phyloP scores from a whole-genome alignment of 1,140 invertebrate species.

The Geopemphigus sp. region DNA sequence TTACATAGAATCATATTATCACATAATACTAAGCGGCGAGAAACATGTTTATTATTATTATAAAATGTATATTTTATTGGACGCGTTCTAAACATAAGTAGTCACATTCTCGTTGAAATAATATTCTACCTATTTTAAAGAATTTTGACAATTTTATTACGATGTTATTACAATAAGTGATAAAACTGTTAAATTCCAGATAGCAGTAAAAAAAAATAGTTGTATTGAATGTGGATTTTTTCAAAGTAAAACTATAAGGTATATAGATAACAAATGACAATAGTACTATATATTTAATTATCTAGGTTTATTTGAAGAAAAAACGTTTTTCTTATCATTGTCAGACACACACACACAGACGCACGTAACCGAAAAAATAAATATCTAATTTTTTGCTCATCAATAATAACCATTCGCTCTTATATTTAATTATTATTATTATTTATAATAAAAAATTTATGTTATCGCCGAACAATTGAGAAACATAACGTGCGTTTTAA shows the following conservation, averaged over 20 bases:
- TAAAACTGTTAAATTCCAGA: conserved; percentile 22
- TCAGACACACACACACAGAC: too few species aligned
- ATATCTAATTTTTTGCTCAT: conserved; percentile 6
- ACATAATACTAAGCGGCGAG: background rate
- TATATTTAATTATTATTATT: too few species aligned
- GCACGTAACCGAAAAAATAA: background rate
- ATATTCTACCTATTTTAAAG: background rate
- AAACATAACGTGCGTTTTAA: background rate
- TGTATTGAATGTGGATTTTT: background rate
- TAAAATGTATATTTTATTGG: background rate
- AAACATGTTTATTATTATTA: background rate
- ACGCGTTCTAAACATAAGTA: background rate
- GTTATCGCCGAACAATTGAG: background rate
- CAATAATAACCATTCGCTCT: background rate
- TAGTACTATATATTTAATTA: background rate
- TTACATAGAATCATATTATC: background rate
- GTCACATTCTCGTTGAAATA: conserved; percentile 12
- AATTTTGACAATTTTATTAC: conserved; percentile 10
- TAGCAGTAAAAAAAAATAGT: background rate
- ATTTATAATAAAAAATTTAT: too few species aligned
- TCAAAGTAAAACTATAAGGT: background rate
- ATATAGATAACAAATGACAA: background rate
- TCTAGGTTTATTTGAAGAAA: background rate
- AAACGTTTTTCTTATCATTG: too few species aligned
- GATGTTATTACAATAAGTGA: background rate